Evolutionary conservation across 2,797 vertebrate genomes (phyloP).

Genomic region (Characodon lateralis): DNA sequence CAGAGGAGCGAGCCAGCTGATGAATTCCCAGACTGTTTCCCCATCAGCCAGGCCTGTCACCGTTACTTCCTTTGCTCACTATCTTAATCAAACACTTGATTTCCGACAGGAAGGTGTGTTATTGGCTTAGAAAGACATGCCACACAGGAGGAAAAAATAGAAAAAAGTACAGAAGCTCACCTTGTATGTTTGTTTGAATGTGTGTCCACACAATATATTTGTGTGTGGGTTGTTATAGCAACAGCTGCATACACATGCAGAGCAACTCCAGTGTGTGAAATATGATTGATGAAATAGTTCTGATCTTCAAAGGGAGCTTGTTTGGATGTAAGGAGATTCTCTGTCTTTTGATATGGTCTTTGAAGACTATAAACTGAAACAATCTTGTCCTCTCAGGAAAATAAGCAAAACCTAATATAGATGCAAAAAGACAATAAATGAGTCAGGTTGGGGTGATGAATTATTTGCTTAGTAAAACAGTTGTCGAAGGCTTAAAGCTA

Average conservation of each 20-base stretch:
- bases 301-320: constrained; percentile 69
- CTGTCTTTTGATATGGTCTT: constrained; percentile 57
- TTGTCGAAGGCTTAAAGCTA: constrained; percentile 20
- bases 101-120: constrained; percentile 78
- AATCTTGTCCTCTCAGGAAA: constrained; percentile 40
- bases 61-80: constrained; percentile 83
- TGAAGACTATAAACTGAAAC: constrained; percentile 64
- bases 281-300: constrained; percentile 72
- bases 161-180: constrained; percentile 33
- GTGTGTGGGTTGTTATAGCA: constrained; percentile 49
- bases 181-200: constrained; percentile 26
- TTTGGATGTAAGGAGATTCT: constrained; percentile 46
- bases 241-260: constrained; percentile 45
- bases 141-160: constrained; percentile 32
- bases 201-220: constrained; percentile 34
- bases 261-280: constrained; percentile 54
- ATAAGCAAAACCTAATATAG: constrained; percentile 53
- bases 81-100: constrained; percentile 85
- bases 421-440: constrained; percentile 31
- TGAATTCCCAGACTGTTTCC: constrained; percentile 75
- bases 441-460: background rate
- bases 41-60: constrained; percentile 74
- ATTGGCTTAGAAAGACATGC: constrained; percentile 58
- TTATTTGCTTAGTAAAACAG: constrained; percentile 18
- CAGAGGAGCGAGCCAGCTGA: constrained; percentile 63